phyloP scores from a whole-genome alignment of 2,888 invertebrate genomes.

The Caenorhabditis macrosperma region DNA sequence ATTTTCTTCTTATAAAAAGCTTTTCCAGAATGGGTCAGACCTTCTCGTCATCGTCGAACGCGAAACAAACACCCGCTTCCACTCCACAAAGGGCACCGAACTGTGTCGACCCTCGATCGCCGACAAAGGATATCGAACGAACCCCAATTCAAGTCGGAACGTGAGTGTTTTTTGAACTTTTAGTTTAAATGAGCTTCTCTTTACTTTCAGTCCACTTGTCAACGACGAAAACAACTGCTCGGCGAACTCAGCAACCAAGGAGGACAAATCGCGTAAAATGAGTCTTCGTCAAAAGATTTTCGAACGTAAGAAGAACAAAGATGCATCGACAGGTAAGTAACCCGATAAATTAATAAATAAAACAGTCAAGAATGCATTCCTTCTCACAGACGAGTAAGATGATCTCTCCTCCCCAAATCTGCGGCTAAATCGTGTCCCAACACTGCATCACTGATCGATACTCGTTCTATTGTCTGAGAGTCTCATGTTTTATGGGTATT shows the following conservation, averaged over 20 bases:
- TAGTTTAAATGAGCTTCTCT: neutral
- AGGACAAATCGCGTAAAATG: slow-evolving; percentile 34
- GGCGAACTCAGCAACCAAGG: neutral
- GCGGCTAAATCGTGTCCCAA: slow-evolving; percentile 31
- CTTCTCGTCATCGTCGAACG: slow-evolving; percentile 32
- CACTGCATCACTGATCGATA: slow-evolving; percentile 43
- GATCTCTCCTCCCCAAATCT: slow-evolving; percentile 37
- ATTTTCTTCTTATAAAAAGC: too few relatives aligned
- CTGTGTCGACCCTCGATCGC: slow-evolving; percentile 67
- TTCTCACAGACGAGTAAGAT: slow-evolving; percentile 17
- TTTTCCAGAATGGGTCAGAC: slow-evolving; percentile 41
- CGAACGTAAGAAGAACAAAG: slow-evolving; percentile 38
- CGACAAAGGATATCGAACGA: slow-evolving; percentile 62
- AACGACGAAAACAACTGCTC: slow-evolving; percentile 7
- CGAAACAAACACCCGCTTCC: slow-evolving; percentile 24
- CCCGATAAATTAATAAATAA: neutral
- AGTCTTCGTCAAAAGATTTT: slow-evolving; percentile 59
- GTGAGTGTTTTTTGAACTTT: slow-evolving; percentile 30
- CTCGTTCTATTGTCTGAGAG: slow-evolving; percentile 3
- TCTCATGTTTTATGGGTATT: neutral
- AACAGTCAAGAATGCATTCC: neutral
- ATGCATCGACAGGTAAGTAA: neutral
- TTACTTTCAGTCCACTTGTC: neutral
- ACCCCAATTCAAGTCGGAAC: slow-evolving; percentile 65
- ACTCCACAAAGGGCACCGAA: slow-evolving; percentile 44